A percentile compares a stretch with the other conserved stretches of the same genome.
Evolutionary conservation across 2,797 vertebrate species (phyloP).

Genomic region (Ptychobarbus kaznakovi): DNA sequence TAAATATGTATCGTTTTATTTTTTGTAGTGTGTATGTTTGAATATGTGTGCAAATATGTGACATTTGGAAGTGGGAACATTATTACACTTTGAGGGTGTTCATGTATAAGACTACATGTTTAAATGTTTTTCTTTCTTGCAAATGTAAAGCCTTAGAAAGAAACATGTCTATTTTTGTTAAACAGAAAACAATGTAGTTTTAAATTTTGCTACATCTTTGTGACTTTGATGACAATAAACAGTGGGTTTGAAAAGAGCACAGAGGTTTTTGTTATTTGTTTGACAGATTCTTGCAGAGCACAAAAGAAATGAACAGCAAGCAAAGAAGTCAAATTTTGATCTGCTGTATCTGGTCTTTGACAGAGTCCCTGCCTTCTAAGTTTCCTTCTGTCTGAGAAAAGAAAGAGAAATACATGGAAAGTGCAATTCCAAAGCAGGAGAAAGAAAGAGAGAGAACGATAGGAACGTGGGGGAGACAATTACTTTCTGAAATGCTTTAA

Average conservation of each 20-base stretch:
- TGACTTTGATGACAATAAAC: slow-evolving; percentile 75
- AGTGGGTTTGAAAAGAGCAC: slow-evolving; percentile 71
- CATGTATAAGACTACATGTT: slow-evolving; percentile 63
- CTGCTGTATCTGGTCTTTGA: background rate
- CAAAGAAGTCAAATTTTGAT: background rate
- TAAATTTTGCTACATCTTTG: slow-evolving; percentile 69
- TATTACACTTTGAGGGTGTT: slow-evolving; percentile 57
- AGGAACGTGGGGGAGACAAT: slow-evolving; percentile 58
- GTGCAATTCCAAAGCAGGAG: background rate
- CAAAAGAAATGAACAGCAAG: background rate
- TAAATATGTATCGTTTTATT: slow-evolving; percentile 36
- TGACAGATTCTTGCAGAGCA: background rate
- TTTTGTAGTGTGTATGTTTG: slow-evolving; percentile 20
- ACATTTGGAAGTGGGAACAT: slow-evolving; percentile 19
- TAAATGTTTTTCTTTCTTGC: slow-evolving; percentile 62
- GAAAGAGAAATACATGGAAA: slow-evolving; percentile 12
- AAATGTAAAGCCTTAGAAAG: slow-evolving; percentile 67
- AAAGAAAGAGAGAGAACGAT: background rate
- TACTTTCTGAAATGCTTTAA: slow-evolving; percentile 67
- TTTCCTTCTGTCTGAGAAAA: slow-evolving; percentile 10
- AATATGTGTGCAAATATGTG: slow-evolving; percentile 15
- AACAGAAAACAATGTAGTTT: slow-evolving; percentile 55
- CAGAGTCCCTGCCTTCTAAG: background rate
- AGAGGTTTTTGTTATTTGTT: slow-evolving; percentile 13
- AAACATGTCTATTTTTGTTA: slow-evolving; percentile 74